A percentile compares a stretch with the other conserved stretches of the same genome.
These are phyloP conservation scores for Psittacula echo DNA, from an alignment of 2,797 vertebrate species.

Conservation along the genomic window DNA sequence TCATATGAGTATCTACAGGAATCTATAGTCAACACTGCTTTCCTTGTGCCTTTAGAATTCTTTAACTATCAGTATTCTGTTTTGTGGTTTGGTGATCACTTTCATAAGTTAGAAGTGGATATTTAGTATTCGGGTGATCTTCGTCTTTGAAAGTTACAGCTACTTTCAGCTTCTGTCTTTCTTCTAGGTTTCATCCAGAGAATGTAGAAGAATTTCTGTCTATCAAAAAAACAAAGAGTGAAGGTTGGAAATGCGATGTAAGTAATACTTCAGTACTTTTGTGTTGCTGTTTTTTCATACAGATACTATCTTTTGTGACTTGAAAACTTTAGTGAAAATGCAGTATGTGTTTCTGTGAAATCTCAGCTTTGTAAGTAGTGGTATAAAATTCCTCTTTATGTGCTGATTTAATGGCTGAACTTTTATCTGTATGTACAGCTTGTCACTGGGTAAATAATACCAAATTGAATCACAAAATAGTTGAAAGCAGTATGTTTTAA, in stretches of 20 bases:
- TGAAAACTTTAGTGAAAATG: not conserved
- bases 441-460: not conserved
- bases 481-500: not conserved
- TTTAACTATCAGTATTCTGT: not conserved
- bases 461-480: not conserved
- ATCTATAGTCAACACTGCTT: not conserved
- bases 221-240: constrained; percentile 92
- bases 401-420: not conserved
- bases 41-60: not conserved
- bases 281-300: not conserved
- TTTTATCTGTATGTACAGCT: not conserved
- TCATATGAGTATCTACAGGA: not conserved
- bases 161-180: not conserved
- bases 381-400: not conserved
- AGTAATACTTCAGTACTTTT: constrained; percentile 56
- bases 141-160: not conserved
- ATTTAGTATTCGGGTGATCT: not conserved
- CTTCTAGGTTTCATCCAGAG: constrained; percentile 93
- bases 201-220: constrained; percentile 92
- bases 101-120: not conserved
- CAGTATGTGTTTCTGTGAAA: not conserved
- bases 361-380: not conserved
- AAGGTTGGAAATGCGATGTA: constrained; percentile 98
- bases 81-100: not conserved
- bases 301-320: not conserved